Percentiles rank a stretch among this genome's conserved stretches.
Evolutionary conservation across 37 sponge, comb jelly and placozoan species (phyloP).

Genomic region (Ephydatia muelleri): DNA sequence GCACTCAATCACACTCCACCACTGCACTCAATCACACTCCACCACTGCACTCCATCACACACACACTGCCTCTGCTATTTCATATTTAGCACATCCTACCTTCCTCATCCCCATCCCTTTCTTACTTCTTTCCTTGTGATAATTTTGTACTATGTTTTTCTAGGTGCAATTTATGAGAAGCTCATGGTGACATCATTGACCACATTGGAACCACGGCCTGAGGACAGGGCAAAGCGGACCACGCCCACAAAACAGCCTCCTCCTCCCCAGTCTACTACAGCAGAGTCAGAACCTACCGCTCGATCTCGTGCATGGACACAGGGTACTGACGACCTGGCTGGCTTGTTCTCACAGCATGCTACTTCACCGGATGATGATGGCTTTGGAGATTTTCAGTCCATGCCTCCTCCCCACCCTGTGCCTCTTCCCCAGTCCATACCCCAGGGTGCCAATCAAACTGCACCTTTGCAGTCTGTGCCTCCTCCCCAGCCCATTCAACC

Average conservation of each 20-base stretch:
- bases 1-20: too few species aligned
- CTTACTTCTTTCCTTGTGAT: too few species aligned
- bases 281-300: not conserved
- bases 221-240: not conserved
- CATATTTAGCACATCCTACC: too few species aligned
- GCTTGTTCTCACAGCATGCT: slow-evolving; percentile 26
- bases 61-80: too few species aligned
- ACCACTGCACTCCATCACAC: too few species aligned
- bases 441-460: too few species aligned
- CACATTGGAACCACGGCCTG: slow-evolving; percentile 1
- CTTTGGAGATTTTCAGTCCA: slow-evolving; percentile 55
- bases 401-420: slow-evolving; percentile 1
- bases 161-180: slow-evolving; percentile 18
- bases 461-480: too few species aligned
- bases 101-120: too few species aligned
- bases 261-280: not conserved
- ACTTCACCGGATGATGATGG: not conserved
- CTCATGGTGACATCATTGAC: slow-evolving; percentile 34
- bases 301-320: slow-evolving; percentile 28
- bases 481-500: not conserved
- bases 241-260: not conserved
- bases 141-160: not conserved
- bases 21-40: too few species aligned
- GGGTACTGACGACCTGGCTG: slow-evolving; percentile 11
- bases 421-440: not conserved